Percentiles rank a stretch among this genome's conserved stretches.
Conservation (phyloP, 1,140 invertebrate species). For the Aphidius ervi region DNA sequence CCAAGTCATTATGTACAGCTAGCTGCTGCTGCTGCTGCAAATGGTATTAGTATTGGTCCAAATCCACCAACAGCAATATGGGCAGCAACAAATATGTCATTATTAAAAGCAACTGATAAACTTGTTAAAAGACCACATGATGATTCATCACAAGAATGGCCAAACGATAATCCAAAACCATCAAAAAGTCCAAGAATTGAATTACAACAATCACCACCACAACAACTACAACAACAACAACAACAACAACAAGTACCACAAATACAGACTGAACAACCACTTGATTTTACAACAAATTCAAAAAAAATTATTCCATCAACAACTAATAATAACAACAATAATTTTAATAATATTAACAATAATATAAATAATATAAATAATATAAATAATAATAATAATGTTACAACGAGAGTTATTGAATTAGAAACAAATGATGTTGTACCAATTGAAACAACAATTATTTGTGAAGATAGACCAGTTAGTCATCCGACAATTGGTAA, state of each 20-base stretch:
- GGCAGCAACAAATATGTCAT: conserved; percentile 51
- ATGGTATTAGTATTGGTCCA: conserved; percentile 50
- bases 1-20: conserved; percentile 57
- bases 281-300: conserved; percentile 15
- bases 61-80: conserved; percentile 51
- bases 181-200: conserved; percentile 44
- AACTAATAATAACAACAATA: background rate
- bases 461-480: conserved; percentile 39
- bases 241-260: conserved; percentile 1
- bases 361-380: too few species aligned
- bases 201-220: conserved; percentile 20
- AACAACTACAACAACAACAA: background rate
- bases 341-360: background rate
- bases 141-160: conserved; percentile 35
- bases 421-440: background rate
- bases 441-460: conserved; percentile 29
- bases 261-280: conserved; percentile 12
- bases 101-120: conserved; percentile 49
- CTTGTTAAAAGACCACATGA: conserved; percentile 46
- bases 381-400: too few species aligned
- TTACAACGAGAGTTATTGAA: too few species aligned
- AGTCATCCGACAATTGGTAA: conserved; percentile 36
- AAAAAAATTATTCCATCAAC: conserved; percentile 3
- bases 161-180: conserved; percentile 30
- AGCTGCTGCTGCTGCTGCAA: conserved; percentile 50